Conservation (phyloP, 2,797 vertebrate genomes). For the Chromis chromis region DNA sequence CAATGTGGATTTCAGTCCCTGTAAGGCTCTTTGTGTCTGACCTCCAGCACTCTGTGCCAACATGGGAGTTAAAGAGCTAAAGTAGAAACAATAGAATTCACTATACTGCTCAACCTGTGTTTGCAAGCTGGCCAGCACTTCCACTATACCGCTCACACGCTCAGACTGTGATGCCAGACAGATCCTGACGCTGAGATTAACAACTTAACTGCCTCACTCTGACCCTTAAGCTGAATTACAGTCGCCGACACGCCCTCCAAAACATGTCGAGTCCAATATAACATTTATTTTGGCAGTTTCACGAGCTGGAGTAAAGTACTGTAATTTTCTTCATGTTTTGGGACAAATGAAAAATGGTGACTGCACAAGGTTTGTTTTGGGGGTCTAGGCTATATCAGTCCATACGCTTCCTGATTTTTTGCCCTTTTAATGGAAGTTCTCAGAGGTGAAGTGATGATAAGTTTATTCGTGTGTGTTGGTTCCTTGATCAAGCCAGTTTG, state of each 20-base stretch:
- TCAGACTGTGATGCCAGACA: slow-evolving; percentile 65
- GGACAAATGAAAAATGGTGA: slow-evolving; percentile 56
- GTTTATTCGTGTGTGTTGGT: slow-evolving; percentile 31
- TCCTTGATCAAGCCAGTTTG: slow-evolving; percentile 41
- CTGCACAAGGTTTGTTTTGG: slow-evolving; percentile 54
- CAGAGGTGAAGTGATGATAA: slow-evolving; percentile 45
- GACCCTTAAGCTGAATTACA: slow-evolving; percentile 53
- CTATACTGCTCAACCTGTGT: slow-evolving; percentile 53
- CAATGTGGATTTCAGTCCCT: slow-evolving; percentile 28
- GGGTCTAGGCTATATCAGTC: slow-evolving; percentile 49
- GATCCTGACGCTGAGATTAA: slow-evolving; percentile 77
- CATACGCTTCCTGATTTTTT: slow-evolving; percentile 59
- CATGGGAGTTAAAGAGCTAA: slow-evolving; percentile 32
- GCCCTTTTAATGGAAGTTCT: slow-evolving; percentile 50
- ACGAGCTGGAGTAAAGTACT: slow-evolving; percentile 55
- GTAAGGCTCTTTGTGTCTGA: slow-evolving; percentile 48
- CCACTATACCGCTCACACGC: slow-evolving; percentile 57
- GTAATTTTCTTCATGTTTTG: slow-evolving; percentile 63
- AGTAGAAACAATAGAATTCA: slow-evolving; percentile 50
- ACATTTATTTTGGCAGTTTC: slow-evolving; percentile 72
- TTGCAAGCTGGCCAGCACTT: slow-evolving; percentile 46
- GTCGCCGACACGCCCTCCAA: slow-evolving; percentile 50
- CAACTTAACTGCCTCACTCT: slow-evolving; percentile 67
- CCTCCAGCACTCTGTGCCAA: slow-evolving; percentile 3
- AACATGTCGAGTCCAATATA: slow-evolving; percentile 62